Percentiles rank a stretch among this genome's conserved stretches.
Evolutionary conservation across 2,113 vertebrate species (phyloP).

Genomic region (Tapirus terrestris): DNA sequence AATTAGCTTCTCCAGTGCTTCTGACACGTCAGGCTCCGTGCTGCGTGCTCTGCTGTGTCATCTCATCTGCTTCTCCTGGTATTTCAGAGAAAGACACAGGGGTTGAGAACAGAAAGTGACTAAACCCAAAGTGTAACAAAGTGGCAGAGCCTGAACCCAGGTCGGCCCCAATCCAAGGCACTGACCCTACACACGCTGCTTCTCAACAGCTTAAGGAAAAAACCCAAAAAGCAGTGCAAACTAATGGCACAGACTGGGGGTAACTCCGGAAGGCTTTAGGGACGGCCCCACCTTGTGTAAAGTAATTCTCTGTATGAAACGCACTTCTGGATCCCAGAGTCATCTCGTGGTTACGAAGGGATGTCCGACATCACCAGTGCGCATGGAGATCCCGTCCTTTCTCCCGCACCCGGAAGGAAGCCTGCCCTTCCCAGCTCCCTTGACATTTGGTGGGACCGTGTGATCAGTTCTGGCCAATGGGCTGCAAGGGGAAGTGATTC

Average conservation of each 20-base stretch:
- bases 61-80: neutral
- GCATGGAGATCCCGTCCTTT: fast-evolving
- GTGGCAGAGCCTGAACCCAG: neutral
- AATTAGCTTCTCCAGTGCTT: neutral
- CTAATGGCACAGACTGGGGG: neutral
- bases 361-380: fast-evolving
- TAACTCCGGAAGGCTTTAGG: neutral
- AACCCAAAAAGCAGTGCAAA: neutral
- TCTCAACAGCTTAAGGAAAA: neutral
- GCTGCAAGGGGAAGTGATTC: neutral
- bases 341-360: fast-evolving
- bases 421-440: neutral
- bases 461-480: neutral
- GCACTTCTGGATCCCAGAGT: no score
- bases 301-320: neutral
- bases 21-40: neutral
- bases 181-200: fast-evolving
- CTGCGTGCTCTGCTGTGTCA: fast-evolving
- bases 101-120: neutral
- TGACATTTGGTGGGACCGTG: neutral
- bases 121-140: neutral
- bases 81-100: neutral
- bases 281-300: neutral
- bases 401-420: neutral
- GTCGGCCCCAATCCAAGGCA: neutral